These are phyloP conservation scores for Drosophila punjabiensis DNA, from an alignment of 1,140 invertebrate genomes.

Conservation along the genomic window DNA sequence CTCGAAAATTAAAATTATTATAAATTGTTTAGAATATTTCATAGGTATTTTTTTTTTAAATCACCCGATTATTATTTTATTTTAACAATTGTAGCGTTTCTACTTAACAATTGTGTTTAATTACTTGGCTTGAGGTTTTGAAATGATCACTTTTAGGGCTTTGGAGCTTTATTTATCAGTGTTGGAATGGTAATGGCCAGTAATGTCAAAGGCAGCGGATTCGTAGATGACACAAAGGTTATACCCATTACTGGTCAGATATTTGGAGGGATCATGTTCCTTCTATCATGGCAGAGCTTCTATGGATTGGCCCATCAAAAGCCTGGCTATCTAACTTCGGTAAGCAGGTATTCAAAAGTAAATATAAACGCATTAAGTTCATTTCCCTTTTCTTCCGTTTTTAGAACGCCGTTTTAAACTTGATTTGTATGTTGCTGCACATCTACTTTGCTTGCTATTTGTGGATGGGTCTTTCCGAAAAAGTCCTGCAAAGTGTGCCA, in stretches of 20 bases:
- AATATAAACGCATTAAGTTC: too few species aligned
- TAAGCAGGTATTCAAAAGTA: not conserved
- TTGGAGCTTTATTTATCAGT: not conserved
- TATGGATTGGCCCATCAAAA: not conserved
- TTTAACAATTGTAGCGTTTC: too few species aligned
- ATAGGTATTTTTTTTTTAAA: too few species aligned
- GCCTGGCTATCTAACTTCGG: slow-evolving; percentile 6
- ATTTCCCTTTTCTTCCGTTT: not conserved
- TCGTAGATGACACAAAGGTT: not conserved
- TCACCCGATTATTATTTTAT: too few species aligned
- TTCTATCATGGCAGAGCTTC: slow-evolving; percentile 2
- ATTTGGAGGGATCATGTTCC: not conserved
- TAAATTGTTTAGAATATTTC: too few species aligned
- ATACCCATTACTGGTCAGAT: not conserved
- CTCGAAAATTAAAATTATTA: too few species aligned
- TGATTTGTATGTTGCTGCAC: slow-evolving; percentile 2
- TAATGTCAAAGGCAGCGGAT: not conserved
- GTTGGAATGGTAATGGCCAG: not conserved
- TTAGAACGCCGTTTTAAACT: slow-evolving; percentile 7
- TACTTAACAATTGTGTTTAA: too few species aligned
- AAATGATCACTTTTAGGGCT: not conserved
- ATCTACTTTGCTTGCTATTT: slow-evolving; percentile 10
- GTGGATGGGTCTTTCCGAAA: not conserved
- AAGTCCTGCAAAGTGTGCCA: not conserved
- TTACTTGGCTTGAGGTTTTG: not conserved